A percentile compares a stretch with the other conserved stretches of the same genome.
Evolutionary conservation across 1,140 invertebrate species (phyloP).

Genomic region (Dendroctonus valens): DNA sequence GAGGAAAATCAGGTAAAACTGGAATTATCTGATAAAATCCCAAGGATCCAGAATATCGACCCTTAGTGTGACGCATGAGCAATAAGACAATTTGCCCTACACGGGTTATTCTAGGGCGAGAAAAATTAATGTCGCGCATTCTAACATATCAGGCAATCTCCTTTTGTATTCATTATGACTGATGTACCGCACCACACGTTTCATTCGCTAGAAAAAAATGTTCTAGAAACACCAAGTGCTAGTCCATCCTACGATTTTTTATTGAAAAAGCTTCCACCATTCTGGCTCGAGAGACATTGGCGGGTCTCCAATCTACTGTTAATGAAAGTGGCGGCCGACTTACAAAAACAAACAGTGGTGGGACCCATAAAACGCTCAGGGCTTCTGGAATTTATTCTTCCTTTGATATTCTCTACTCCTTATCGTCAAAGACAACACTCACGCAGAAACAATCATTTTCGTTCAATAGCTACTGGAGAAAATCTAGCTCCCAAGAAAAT

Average conservation of each 20-base stretch:
- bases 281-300: slow-evolving; percentile 45
- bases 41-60: slow-evolving; percentile 37
- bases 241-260: slow-evolving; percentile 33
- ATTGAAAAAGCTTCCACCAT: slow-evolving; percentile 33
- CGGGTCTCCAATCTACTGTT: slow-evolving; percentile 34
- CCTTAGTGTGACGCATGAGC: slow-evolving; percentile 36
- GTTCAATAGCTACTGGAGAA: slow-evolving; percentile 33
- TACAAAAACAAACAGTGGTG: slow-evolving; percentile 37
- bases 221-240: slow-evolving; percentile 22
- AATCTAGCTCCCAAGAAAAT: slow-evolving; percentile 27
- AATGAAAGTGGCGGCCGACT: slow-evolving; percentile 26
- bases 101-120: slow-evolving; percentile 27
- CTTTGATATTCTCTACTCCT: slow-evolving; percentile 32
- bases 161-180: slow-evolving; percentile 42
- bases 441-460: slow-evolving; percentile 30
- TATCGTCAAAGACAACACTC: slow-evolving; percentile 26
- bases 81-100: slow-evolving; percentile 6
- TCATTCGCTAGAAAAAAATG: slow-evolving; percentile 29
- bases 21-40: slow-evolving; percentile 9
- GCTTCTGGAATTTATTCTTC: slow-evolving; percentile 34
- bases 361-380: slow-evolving; percentile 18
- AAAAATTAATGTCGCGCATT: slow-evolving; percentile 40
- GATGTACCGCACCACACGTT: slow-evolving; percentile 34
- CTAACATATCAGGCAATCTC: slow-evolving; percentile 36
- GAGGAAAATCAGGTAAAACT: slow-evolving; percentile 10